These are phyloP conservation scores for Alsophila aescularia DNA, from an alignment of 2,888 invertebrate genomes.

Conservation along the genomic window DNA sequence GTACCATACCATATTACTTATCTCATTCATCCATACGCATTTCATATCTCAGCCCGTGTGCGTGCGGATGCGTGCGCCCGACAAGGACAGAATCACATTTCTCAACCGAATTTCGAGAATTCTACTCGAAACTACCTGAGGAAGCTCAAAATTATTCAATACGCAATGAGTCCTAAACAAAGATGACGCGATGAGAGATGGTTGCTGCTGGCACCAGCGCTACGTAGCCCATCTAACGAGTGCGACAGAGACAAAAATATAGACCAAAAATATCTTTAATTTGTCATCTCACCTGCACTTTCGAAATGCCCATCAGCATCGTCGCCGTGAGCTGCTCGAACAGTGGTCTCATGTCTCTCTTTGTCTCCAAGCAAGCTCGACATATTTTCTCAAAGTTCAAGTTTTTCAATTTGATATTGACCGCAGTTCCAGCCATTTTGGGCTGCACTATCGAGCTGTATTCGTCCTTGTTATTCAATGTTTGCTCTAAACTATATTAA, in stretches of 20 bases:
- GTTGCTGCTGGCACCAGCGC: conserved; percentile 54
- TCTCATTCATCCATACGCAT: conserved; percentile 46
- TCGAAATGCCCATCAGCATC: conserved; percentile 87
- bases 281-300: conserved; percentile 82
- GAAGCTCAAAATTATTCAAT: conserved; percentile 60
- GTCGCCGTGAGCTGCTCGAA: conserved; percentile 87
- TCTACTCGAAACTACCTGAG: conserved; percentile 52
- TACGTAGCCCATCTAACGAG: conserved; percentile 45
- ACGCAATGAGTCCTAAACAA: conserved; percentile 75
- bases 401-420: conserved; percentile 56
- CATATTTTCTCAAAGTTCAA: conserved; percentile 86
- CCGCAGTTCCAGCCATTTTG: conserved; percentile 72
- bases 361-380: conserved; percentile 85
- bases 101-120: conserved; percentile 71
- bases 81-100: conserved; percentile 73
- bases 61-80: conserved; percentile 42
- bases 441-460: conserved; percentile 63
- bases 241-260: conserved; percentile 73
- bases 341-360: conserved; percentile 87
- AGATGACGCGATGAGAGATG: conserved; percentile 75
- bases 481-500: conserved; percentile 32
- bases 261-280: conserved; percentile 69
- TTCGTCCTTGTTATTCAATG: conserved; percentile 69
- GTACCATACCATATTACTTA: no score
- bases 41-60: conserved; percentile 48